Evolutionary conservation across 2,888 invertebrate species (phyloP).

Genomic region (Bugulina stolonifera): DNA sequence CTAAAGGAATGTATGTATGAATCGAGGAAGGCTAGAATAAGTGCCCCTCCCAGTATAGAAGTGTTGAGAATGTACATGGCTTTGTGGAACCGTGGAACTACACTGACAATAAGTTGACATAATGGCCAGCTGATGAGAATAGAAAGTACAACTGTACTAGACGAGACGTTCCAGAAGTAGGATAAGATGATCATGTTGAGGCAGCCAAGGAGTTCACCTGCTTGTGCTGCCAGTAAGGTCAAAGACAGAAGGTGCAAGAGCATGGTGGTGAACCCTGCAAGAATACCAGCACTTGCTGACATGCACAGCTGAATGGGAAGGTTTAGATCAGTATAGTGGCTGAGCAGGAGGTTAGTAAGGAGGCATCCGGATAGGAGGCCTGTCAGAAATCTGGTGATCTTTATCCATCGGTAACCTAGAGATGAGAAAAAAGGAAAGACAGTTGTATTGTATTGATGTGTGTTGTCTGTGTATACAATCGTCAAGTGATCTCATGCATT

Average conservation of each 20-base stretch:
- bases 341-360: not conserved
- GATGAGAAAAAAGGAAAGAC: too few species aligned
- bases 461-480: too few species aligned
- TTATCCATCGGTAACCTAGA: not conserved
- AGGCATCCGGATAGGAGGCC: not conserved
- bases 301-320: not conserved
- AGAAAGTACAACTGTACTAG: not conserved
- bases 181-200: not conserved
- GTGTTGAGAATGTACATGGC: not conserved
- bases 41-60: not conserved
- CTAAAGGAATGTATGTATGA: not conserved
- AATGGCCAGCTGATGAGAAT: not conserved
- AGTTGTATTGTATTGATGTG: too few species aligned
- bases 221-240: not conserved
- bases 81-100: not conserved
- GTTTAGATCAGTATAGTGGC: not conserved
- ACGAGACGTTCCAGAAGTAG: not conserved
- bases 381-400: not conserved
- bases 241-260: not conserved
- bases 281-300: not conserved
- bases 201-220: not conserved
- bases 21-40: not conserved
- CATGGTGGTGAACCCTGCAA: not conserved
- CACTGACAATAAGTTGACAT: not conserved
- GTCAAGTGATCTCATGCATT: too few species aligned